These are phyloP conservation scores for Diachasma alloeum DNA, from an alignment of 1,140 invertebrate species.

Conservation along the genomic window DNA sequence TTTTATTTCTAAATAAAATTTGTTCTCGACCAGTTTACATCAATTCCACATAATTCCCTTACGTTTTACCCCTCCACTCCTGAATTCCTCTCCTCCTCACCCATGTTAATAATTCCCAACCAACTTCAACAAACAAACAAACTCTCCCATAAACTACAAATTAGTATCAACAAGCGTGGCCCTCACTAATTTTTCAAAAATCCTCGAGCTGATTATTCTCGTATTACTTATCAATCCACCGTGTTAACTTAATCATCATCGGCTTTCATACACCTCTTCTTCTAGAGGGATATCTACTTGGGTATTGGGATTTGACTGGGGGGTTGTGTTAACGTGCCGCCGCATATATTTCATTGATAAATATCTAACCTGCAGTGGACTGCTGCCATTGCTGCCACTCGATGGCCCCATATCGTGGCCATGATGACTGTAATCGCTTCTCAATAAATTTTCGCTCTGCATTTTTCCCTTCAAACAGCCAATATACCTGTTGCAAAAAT, in stretches of 20 bases:
- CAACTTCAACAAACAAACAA: too few relatives aligned
- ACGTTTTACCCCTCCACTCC: too few relatives aligned
- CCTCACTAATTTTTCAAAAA: too few relatives aligned
- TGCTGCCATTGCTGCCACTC: slow-evolving; percentile 67
- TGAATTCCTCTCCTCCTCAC: too few relatives aligned
- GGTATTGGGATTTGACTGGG: slow-evolving; percentile 48
- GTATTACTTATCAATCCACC: too few relatives aligned
- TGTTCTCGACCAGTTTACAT: too few relatives aligned
- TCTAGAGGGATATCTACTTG: slow-evolving; percentile 58
- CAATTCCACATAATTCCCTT: too few relatives aligned
- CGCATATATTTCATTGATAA: slow-evolving; percentile 13
- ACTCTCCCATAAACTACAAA: too few relatives aligned
- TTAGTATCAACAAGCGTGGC: too few relatives aligned
- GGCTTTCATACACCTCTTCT: slow-evolving; percentile 48
- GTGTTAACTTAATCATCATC: neutral
- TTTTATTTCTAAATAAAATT: too few relatives aligned
- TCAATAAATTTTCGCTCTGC: slow-evolving; percentile 91
- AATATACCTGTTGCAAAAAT: slow-evolving; percentile 96
- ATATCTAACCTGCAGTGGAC: slow-evolving; percentile 63
- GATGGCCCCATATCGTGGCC: slow-evolving; percentile 67
- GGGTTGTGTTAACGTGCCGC: slow-evolving; percentile 6
- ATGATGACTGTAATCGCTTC: slow-evolving; percentile 76
- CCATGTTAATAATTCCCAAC: too few relatives aligned
- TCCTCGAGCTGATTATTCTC: too few relatives aligned
- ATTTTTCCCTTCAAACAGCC: slow-evolving; percentile 96